phyloP scores from a whole-genome alignment of 2,888 invertebrate genomes.

The Glyphotaelius pellucidus region DNA sequence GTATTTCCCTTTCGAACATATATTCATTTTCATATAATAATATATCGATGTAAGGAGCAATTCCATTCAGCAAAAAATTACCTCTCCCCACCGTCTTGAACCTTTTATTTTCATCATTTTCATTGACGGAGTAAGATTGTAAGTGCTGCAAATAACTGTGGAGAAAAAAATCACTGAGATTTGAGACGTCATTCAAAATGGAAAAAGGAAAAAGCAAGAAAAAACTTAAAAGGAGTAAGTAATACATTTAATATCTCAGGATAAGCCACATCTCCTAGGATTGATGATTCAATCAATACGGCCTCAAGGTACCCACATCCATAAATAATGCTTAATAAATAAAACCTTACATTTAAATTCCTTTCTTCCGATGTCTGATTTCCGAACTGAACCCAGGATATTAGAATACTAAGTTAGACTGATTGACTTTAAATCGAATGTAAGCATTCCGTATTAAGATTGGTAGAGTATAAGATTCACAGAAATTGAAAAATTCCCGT shows the following conservation, averaged over 20 bases:
- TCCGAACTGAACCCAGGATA: not conserved
- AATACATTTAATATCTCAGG: not conserved
- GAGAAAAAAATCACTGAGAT: not conserved
- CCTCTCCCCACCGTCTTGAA: not conserved
- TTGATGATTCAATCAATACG: not conserved
- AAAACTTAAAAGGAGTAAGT: not conserved
- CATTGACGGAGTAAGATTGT: not conserved
- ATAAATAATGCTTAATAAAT: not conserved
- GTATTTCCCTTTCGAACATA: not conserved
- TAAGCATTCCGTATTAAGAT: constrained; percentile 9
- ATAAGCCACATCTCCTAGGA: not conserved
- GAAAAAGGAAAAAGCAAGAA: not conserved
- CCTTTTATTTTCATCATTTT: not conserved
- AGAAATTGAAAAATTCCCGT: constrained; percentile 8
- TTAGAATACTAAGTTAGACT: not conserved
- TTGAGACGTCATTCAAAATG: not conserved
- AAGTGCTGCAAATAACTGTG: not conserved
- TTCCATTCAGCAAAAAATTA: not conserved
- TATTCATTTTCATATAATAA: too few species aligned
- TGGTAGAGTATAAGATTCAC: not conserved
- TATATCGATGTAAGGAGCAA: not conserved
- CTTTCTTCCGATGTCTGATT: not conserved
- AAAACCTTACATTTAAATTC: not conserved
- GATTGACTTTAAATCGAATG: constrained; percentile 11
- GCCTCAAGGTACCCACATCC: not conserved